phyloP scores from a whole-genome alignment of 2,113 vertebrate genomes.

The Zosterops lateralis region DNA sequence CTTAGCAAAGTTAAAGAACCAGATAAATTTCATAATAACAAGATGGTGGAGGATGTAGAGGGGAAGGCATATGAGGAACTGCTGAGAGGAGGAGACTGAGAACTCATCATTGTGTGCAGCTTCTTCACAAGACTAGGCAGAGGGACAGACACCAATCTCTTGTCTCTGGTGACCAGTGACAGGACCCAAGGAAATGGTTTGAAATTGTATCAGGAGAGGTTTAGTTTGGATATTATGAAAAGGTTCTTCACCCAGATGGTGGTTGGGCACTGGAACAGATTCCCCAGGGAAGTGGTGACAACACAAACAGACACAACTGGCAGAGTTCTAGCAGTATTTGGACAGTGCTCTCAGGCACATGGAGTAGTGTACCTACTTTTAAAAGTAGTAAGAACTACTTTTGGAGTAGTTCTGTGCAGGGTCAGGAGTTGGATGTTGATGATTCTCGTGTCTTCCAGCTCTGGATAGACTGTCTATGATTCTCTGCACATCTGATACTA shows the following conservation, averaged over 20 bases:
- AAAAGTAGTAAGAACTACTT: not conserved
- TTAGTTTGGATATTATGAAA: not conserved
- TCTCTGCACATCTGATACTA: not conserved
- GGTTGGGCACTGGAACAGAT: not conserved
- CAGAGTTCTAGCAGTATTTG: not conserved
- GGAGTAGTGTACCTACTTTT: too few relatives aligned
- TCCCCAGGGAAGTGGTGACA: not conserved
- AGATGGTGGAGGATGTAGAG: not conserved
- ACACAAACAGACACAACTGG: not conserved
- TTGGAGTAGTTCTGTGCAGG: not conserved
- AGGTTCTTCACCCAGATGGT: not conserved
- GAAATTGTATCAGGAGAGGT: not conserved
- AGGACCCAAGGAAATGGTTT: not conserved
- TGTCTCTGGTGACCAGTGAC: not conserved
- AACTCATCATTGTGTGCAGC: not conserved
- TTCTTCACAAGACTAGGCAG: not conserved
- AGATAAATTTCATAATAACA: not conserved
- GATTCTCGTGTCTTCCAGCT: not conserved
- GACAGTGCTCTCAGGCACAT: not conserved
- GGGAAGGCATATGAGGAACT: not conserved
- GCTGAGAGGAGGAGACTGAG: not conserved
- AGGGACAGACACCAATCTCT: not conserved
- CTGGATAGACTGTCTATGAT: too few relatives aligned
- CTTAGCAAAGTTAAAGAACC: not conserved
- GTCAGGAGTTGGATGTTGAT: rapidly evolving